Conservation (phyloP, 2,113 vertebrate species). For the Heterocephalus glaber region DNA sequence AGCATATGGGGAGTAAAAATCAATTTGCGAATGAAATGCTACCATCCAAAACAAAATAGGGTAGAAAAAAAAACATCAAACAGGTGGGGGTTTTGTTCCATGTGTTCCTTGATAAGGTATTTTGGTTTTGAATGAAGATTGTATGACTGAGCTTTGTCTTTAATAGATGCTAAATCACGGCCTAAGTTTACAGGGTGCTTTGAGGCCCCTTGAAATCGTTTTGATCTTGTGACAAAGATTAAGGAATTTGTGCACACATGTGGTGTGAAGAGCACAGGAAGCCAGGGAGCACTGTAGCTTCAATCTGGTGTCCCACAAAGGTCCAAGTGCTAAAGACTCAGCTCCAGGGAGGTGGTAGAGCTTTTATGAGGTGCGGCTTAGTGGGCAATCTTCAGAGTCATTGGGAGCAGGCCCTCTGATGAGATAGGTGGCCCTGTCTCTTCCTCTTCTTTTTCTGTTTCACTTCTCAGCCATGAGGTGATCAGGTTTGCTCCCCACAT, state of each 20-base stretch:
- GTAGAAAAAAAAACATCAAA: background rate
- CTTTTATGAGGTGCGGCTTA: background rate
- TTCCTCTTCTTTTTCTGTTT: background rate
- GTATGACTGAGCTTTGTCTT: background rate
- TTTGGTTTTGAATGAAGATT: background rate
- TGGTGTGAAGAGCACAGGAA: background rate
- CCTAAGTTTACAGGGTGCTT: background rate
- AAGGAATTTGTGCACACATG: rapidly evolving
- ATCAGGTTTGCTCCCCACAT: background rate
- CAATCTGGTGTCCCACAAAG: background rate
- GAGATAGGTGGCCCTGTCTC: too few relatives aligned
- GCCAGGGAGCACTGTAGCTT: background rate
- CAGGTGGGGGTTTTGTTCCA: background rate
- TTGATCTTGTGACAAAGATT: background rate
- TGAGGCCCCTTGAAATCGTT: too few relatives aligned
- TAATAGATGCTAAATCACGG: rapidly evolving
- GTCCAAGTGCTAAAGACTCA: too few relatives aligned
- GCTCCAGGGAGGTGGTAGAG: background rate
- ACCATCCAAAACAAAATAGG: background rate
- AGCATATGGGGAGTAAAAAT: background rate
- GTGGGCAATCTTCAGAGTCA: background rate
- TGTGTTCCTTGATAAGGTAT: background rate
- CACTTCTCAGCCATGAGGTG: background rate
- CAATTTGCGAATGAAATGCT: rapidly evolving
- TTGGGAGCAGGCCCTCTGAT: too few relatives aligned